Evolutionary conservation across 2,113 vertebrate species (phyloP).

Genomic region (Chionis minor): DNA sequence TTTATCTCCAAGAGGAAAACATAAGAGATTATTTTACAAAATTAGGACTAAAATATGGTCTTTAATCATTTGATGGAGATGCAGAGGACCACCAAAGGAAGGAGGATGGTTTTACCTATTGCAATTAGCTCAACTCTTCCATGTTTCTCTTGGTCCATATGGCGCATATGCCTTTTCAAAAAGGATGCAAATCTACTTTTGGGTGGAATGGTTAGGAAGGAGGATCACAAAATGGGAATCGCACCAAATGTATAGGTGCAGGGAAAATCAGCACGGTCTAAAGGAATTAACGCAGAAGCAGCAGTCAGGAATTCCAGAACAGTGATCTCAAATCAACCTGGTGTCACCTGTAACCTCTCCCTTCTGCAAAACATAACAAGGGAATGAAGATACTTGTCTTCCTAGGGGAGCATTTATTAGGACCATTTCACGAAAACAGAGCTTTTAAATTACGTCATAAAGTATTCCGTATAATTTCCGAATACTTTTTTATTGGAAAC

Average conservation of each 20-base stretch:
- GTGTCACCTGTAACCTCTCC: background rate
- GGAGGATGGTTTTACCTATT: background rate
- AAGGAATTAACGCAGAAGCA: background rate
- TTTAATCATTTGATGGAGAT: background rate
- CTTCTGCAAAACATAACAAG: fast-evolving
- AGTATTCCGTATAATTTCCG: background rate
- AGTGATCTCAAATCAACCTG: background rate
- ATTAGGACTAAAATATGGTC: background rate
- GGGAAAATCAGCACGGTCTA: background rate
- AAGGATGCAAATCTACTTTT: background rate
- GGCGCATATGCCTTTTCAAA: background rate
- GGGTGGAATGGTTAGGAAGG: background rate
- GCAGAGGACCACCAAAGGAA: background rate
- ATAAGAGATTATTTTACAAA: background rate
- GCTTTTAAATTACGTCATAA: background rate
- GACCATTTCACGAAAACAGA: background rate
- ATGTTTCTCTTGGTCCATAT: background rate
- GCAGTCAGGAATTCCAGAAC: background rate
- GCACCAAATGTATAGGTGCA: background rate
- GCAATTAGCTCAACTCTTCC: background rate
- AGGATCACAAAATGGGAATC: background rate
- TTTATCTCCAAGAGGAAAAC: background rate
- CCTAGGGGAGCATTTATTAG: background rate
- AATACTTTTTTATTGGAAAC: background rate
- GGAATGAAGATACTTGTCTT: background rate